phyloP scores from a whole-genome alignment of 2,113 vertebrate species.

The Nycticryphes semicollaris region DNA sequence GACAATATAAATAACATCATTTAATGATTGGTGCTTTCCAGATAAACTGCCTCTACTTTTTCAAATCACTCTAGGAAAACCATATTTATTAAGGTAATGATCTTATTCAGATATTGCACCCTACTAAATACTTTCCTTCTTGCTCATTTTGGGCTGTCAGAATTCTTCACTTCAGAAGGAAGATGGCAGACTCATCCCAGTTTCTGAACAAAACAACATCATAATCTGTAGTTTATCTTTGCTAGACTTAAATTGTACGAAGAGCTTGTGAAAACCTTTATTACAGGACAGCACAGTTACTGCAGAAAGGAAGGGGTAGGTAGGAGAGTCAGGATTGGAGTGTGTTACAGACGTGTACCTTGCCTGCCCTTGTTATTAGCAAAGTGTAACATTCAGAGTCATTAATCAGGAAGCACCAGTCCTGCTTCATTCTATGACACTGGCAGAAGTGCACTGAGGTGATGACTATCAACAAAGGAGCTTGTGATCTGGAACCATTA shows the following conservation, averaged over 20 bases:
- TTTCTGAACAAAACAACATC: background rate
- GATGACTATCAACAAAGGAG: background rate
- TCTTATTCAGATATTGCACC: background rate
- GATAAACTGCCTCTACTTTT: background rate
- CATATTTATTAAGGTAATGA: background rate
- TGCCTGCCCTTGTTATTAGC: background rate
- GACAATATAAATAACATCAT: constrained; percentile 14
- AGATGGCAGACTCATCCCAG: background rate
- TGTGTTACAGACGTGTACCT: background rate
- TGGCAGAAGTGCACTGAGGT: background rate
- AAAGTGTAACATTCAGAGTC: background rate
- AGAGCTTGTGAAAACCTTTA: background rate
- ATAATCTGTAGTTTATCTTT: background rate
- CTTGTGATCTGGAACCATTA: background rate
- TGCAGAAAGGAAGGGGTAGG: background rate
- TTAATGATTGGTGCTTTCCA: background rate
- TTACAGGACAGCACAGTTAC: background rate
- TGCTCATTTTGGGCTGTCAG: background rate
- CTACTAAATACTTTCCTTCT: background rate
- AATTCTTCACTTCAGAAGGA: background rate
- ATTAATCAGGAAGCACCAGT: background rate
- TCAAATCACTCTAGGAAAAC: background rate
- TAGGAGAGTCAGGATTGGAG: background rate
- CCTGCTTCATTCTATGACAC: background rate
- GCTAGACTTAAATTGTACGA: background rate